These are phyloP conservation scores for Porites cylindrica DNA, from an alignment of 92 coral and sea anemone species.

Conservation along the genomic window DNA sequence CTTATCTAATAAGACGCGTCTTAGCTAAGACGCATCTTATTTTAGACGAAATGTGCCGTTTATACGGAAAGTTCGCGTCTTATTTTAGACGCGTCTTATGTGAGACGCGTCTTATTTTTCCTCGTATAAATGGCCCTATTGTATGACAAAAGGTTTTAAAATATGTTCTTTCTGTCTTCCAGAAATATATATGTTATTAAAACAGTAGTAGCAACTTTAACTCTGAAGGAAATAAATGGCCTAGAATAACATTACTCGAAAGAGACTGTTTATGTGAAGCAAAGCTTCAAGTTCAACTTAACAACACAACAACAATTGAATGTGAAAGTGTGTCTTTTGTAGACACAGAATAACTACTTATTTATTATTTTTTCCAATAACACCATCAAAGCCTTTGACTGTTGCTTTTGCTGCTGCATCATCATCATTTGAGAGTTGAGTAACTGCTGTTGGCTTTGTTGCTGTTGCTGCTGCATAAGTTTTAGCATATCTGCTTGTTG, in stretches of 20 bases:
- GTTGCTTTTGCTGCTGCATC: too few species aligned
- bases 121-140: too few species aligned
- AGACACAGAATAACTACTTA: slow-evolving; percentile 15
- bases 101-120: too few species aligned
- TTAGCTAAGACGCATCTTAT: too few species aligned
- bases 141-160: slow-evolving; percentile 9
- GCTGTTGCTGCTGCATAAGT: too few species aligned
- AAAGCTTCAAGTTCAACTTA: not conserved
- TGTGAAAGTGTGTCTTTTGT: slow-evolving; percentile 23
- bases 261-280: slow-evolving; percentile 11
- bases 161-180: not conserved
- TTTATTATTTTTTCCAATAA: slow-evolving; percentile 26
- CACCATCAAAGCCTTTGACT: not conserved
- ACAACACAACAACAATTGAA: slow-evolving; percentile 17
- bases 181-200: not conserved
- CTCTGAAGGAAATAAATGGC: not conserved
- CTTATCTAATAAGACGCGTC: too few species aligned
- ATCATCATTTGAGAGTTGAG: too few species aligned
- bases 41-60: too few species aligned
- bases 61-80: too few species aligned
- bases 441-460: too few species aligned
- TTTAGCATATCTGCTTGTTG: too few species aligned
- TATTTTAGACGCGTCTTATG: too few species aligned
- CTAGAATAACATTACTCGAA: slow-evolving; percentile 8
- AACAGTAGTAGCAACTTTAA: not conserved